Base-by-base conservation (phyloP, 1,140 invertebrate species). In the Diuraphis noxia region DNA sequence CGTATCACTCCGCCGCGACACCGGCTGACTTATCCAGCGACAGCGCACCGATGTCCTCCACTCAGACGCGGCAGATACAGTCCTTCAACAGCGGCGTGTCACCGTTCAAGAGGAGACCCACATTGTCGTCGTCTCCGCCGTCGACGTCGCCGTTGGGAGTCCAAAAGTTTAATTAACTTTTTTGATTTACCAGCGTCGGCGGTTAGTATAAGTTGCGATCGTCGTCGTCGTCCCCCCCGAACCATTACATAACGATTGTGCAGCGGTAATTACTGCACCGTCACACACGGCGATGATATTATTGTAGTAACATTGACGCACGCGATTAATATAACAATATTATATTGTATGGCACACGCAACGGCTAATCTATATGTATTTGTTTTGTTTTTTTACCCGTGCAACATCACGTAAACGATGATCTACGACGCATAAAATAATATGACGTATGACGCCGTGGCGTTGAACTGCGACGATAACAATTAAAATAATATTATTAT, bases 131-230 rank as follows among this genome's bases (percentile, higher is more conserved):
- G 30, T 72, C 56, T 10, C 17, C 56, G 56, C 56, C 21, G 34
- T 30, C 30, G 38, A 25, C 36, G 36, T 40, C 25, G 81, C 10
- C 13, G 81, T 81, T 23, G 38, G 30, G 25, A 38, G 87, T 88
- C 34, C 56, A 40, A 40, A 63, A 88, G 72, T 88, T n/a, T 40
- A 88, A 88, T 88, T 72, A 88, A 52, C 46, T 88, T 63, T 88
- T 88, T 63, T 36, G 52, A 86, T 49, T 49, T 10, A 25, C 85
- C 41, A 49, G n/a, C 41, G 82, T n/a, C n/a, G 38, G 40, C 81
- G 81, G 81, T 84, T 84, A n/a, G 40, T 17, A 10, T 41, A 7
- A 30, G 23, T 17, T 82, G 81, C 23, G 36, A 41, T 10, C 38
- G 40, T 23, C 81, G 81, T 63, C 52, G 23, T 43, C 17, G 82